Evolutionary conservation across 2,797 vertebrate genomes (phyloP), one percentile per base, ranked within the genome.

Genomic region (Chromis chromis): DNA sequence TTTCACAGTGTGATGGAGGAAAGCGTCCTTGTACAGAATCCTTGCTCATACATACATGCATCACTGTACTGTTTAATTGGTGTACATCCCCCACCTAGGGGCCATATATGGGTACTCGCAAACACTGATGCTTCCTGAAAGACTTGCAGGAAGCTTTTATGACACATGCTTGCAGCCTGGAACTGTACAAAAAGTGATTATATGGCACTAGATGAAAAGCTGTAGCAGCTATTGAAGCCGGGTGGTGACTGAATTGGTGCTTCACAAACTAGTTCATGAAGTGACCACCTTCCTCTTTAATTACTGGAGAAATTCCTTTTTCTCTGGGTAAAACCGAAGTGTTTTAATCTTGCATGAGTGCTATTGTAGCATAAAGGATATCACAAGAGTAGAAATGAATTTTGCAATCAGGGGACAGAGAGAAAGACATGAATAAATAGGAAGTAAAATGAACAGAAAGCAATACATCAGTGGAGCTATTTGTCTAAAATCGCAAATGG

Each of bases 51-150:
- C 55, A 85, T 60, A 62, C 27, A 77, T 56, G 44, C 46, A 78
- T 49, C 28, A 39, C 9, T 49, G 19, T 33, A 53, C 17, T 44
- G 13, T 67, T 82, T 81, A 77, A 88, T 70, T 77, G 48, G 75
- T 60, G 66, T 69, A 57, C 42, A 84, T 54, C 16, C 49, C 46
- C 72, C 50, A 71, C 33, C 40, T 40, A 55, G 19, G 49, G 24
- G 59, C 40, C 44, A 72, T 76, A 82, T 63, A 73, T 40, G 65
- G 69, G 39, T 66, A 66, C 79, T 70, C 25, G 11, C 9, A 61
- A 74, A 46, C 61, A 77, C 54, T 59, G 21, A 52, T 12, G 73
- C 70, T 70, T 42, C 72, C 44, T 63, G 11, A 76, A 79, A 48
- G 67, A 81, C 22, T 71, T 24, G 0, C 66, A 61, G 56, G 31